phyloP scores from a whole-genome alignment of 2,888 invertebrate genomes.

The Hybos culiciformis region DNA sequence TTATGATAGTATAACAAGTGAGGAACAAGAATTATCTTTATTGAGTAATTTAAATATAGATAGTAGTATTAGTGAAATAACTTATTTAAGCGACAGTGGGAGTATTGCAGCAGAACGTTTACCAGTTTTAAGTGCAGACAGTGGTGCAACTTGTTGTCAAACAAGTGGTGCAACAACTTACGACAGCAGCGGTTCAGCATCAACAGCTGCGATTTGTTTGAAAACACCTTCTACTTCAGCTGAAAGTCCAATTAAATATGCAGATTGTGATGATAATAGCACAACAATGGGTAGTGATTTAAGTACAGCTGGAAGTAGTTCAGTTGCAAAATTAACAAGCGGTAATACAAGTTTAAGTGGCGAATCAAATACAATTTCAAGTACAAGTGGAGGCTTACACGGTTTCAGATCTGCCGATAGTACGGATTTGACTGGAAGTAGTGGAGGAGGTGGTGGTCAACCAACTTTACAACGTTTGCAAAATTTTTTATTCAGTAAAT shows the following conservation, averaged over 20 bases:
- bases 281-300: conserved; percentile 7
- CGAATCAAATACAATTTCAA: not conserved
- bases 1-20: not conserved
- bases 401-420: no score
- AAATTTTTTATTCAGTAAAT: conserved; percentile 28
- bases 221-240: not conserved
- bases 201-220: no score
- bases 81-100: not conserved
- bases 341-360: not conserved
- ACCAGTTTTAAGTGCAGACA: no score
- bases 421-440: no score
- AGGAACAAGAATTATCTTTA: not conserved
- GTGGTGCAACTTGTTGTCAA: not conserved
- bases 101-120: not conserved
- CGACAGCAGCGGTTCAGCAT: no score
- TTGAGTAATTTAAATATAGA: conserved; percentile 2
- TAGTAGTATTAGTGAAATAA: not conserved
- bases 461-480: conserved; percentile 26
- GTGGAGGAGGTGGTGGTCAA: conserved; percentile 22
- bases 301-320: conserved; percentile 3
- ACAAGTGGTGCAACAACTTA: not conserved
- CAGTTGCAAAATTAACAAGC: conserved; percentile 1
- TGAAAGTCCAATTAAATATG: not conserved
- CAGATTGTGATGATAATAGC: conserved; percentile 1
- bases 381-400: not conserved